A percentile compares a stretch with the other conserved stretches of the same genome.
Evolutionary conservation across 2,113 vertebrate species (phyloP).

Genomic region (Nycticryphes semicollaris): DNA sequence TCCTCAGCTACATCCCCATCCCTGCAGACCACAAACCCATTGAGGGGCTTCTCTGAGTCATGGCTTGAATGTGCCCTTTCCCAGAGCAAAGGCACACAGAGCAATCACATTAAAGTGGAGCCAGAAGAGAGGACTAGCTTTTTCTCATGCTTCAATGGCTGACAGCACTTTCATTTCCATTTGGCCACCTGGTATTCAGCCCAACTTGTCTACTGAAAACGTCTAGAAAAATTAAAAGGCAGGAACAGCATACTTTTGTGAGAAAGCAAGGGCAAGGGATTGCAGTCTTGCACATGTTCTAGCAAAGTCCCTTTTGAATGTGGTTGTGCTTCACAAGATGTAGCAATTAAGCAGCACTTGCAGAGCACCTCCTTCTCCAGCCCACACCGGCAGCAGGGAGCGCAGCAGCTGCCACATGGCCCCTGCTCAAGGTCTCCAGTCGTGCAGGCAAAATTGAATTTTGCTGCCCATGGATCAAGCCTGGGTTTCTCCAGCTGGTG

Average conservation of each 20-base stretch:
- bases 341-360: not conserved
- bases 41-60: not conserved
- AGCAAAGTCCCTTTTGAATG: not conserved
- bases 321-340: not conserved
- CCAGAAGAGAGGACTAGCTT: not conserved
- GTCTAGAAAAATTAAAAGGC: not conserved
- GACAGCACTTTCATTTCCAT: not conserved
- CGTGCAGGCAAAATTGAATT: not conserved
- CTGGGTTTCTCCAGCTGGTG: slow-evolving; percentile 3
- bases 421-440: not conserved
- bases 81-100: not conserved
- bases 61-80: not conserved
- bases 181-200: not conserved
- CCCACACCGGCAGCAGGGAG: not conserved
- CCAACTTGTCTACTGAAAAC: not conserved
- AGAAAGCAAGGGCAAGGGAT: not conserved
- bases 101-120: not conserved
- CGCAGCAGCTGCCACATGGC: not conserved
- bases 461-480: not conserved
- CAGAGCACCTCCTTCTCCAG: not conserved
- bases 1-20: not conserved
- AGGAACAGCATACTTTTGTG: not conserved
- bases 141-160: not conserved
- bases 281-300: not conserved
- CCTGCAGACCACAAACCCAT: not conserved